A percentile compares a stretch with the other conserved stretches of the same genome.
These are phyloP conservation scores for Xestia rhomboidea DNA, from an alignment of 2,888 invertebrate species.

Conservation along the genomic window DNA sequence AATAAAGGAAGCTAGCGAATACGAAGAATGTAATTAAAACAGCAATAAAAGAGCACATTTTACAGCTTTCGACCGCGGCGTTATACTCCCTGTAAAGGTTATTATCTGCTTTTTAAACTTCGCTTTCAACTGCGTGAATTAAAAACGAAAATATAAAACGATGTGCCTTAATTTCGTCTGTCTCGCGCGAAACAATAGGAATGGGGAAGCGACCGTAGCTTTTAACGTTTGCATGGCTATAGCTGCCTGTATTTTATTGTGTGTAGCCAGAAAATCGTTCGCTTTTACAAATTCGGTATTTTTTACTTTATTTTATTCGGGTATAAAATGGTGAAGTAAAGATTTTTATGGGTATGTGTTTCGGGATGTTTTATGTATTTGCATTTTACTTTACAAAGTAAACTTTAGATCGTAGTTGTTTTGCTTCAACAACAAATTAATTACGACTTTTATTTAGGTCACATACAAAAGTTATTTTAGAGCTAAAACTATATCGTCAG, in stretches of 20 bases:
- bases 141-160: conserved; percentile 86
- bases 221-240: conserved; percentile 74
- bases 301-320: conserved; percentile 63
- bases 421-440: conserved; percentile 19
- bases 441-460: conserved; percentile 8
- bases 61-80: conserved; percentile 81
- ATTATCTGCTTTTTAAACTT: conserved; percentile 88
- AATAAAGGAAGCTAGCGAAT: conserved; percentile 78
- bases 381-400: conserved; percentile 52
- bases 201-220: conserved; percentile 72
- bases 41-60: conserved; percentile 85
- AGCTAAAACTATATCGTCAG: conserved; percentile 29
- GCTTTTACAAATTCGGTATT: conserved; percentile 61
- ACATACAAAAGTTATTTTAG: conserved; percentile 9
- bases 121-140: conserved; percentile 83
- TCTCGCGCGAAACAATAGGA: conserved; percentile 82
- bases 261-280: conserved; percentile 65
- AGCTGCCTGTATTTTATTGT: conserved; percentile 67
- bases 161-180: conserved; percentile 83
- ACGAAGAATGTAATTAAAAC: conserved; percentile 87
- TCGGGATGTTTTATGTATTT: conserved; percentile 44
- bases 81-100: conserved; percentile 82
- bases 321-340: conserved; percentile 51
- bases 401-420: conserved; percentile 15
- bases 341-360: conserved; percentile 53